Evolutionary conservation across 2,888 invertebrate genomes (phyloP), one percentile per base, ranked within the genome.

Genomic region (Pseudococcus jackbeardsleyi): DNA sequence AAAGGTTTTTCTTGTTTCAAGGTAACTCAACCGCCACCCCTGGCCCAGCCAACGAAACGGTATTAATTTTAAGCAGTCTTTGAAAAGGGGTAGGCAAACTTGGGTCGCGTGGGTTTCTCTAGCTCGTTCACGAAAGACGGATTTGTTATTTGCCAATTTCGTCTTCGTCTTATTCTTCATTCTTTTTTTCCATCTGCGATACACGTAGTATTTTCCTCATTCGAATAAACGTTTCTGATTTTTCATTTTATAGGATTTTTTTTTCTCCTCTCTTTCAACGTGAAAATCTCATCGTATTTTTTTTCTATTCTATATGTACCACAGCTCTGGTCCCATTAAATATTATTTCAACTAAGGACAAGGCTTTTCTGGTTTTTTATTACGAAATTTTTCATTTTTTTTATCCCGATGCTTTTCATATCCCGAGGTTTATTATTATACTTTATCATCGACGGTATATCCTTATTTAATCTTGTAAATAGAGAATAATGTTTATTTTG

Each of bases 1-100:
- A 72, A 72, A 72, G 17, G 33, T 17, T 72, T 72, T 72, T 72
- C 72, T 72, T 26, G 17, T 72, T 72, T 72, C 72, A 72, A 72
- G 72, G 72, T 72, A 17, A 17, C 22, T 22, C 64, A 64, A 64
- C 39, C 26, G 2, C 26, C 72, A 72, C 3, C 72, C 33, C 19
- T 72, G 15, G 7, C 19, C 19, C 15, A 26, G 12, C 17, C 72
- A 3, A 72, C 39, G 0, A 72, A 26, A 72, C 64, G 64, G 64
- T 33, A 72, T 72, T 72, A 26, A 72, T 33, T 72, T 72, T 33
- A 33, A 72, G 64, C 22, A 64, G 64, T 22, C 17, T 54, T 54
- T 15, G n/a, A n/a, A n/a, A 11, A 11, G 19, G 8, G 19, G 64
- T 22, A 22, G 9, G 22, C 22, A 64, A 64, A 22, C 22, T 22